Percentiles rank a stretch among this genome's conserved stretches.
These are phyloP conservation scores for Iguana delicatissima DNA, from an alignment of 2,797 vertebrate species.

Conservation along the genomic window DNA sequence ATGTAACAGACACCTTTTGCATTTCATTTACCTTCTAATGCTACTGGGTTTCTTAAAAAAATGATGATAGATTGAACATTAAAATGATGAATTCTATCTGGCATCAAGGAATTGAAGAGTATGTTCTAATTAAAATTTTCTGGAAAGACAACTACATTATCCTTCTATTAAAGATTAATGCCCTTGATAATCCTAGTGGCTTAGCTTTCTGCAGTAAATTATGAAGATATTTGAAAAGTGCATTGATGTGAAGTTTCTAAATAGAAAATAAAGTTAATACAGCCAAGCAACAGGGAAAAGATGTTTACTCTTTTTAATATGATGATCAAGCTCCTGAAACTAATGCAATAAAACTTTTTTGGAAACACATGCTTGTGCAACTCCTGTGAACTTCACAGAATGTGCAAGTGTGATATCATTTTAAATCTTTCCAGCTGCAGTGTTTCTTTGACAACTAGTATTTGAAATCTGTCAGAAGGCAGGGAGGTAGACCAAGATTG, in stretches of 20 bases:
- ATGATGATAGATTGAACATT: constrained; percentile 40
- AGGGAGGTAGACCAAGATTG: no score
- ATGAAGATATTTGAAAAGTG: constrained; percentile 25
- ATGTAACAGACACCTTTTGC: constrained; percentile 18
- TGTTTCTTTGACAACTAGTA: not conserved
- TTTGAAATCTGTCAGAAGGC: no score
- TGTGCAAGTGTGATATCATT: not conserved
- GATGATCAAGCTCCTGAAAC: not conserved
- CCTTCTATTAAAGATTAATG: constrained; percentile 42
- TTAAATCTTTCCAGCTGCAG: not conserved
- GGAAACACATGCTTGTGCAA: not conserved
- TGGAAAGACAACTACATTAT: constrained; percentile 36
- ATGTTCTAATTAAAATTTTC: constrained; percentile 30
- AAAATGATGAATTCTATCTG: constrained; percentile 48
- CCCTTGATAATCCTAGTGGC: constrained; percentile 14
- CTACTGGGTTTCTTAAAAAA: not conserved
- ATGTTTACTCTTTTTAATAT: constrained; percentile 23
- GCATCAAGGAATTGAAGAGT: constrained; percentile 42
- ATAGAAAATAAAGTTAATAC: constrained; percentile 21
- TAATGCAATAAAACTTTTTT: constrained; percentile 16
- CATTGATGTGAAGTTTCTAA: constrained; percentile 30
- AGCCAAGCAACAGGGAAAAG: not conserved
- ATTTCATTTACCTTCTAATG: constrained; percentile 41
- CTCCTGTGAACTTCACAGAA: constrained; percentile 26
- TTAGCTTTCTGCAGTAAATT: constrained; percentile 37